Percentiles rank a stretch among this genome's conserved stretches.
Conservation (phyloP, 1,140 invertebrate genomes). For the Neodiprion virginianus region DNA sequence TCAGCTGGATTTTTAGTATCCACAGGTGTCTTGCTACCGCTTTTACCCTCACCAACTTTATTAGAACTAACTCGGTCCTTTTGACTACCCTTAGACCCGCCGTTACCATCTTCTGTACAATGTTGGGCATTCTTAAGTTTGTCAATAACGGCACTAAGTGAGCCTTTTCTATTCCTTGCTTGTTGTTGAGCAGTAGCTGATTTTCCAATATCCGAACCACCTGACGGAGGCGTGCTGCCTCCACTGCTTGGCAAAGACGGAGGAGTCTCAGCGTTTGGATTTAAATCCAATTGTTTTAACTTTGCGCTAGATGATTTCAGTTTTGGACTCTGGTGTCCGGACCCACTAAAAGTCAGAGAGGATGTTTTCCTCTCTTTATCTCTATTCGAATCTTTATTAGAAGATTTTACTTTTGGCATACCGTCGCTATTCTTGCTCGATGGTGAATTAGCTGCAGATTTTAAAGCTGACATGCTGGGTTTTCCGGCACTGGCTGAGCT, state of each 20-base stretch:
- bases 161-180: constrained; percentile 75
- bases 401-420: constrained; percentile 53
- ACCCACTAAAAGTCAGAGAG: constrained; percentile 60
- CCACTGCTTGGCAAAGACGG: constrained; percentile 30
- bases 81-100: constrained; percentile 33
- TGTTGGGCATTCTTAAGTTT: constrained; percentile 82
- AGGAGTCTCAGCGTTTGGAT: constrained; percentile 48
- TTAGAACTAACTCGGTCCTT: constrained; percentile 43
- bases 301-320: constrained; percentile 71
- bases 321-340: constrained; percentile 69
- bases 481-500: constrained; percentile 77
- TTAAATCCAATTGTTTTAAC: constrained; percentile 71
- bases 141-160: constrained; percentile 84
- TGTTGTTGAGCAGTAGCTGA: constrained; percentile 63
- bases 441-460: constrained; percentile 76
- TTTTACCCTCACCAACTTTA: constrained; percentile 65
- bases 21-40: constrained; percentile 61
- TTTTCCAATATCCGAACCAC: constrained; percentile 63
- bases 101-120: constrained; percentile 55
- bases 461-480: constrained; percentile 87
- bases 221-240: constrained; percentile 63
- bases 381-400: constrained; percentile 57
- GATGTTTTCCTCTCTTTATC: constrained; percentile 72
- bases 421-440: constrained; percentile 57
- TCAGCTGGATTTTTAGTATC: constrained; percentile 77